Percentiles rank a stretch among this genome's conserved stretches.
phyloP scores from a whole-genome alignment of 2,113 vertebrate species.

The Gambusia holbrooki region DNA sequence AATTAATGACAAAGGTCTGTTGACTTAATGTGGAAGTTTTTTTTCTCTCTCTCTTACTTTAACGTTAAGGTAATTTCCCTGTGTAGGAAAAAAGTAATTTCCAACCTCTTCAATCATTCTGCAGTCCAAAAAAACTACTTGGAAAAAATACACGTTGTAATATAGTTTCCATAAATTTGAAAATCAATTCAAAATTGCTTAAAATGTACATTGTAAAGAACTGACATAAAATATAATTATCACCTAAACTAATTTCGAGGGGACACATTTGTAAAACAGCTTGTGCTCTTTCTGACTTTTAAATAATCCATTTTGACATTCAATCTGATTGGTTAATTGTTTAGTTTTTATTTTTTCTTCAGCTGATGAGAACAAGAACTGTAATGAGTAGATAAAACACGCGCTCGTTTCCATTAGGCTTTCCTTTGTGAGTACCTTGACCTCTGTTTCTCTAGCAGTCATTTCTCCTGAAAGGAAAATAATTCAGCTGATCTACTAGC shows the following conservation, averaged over 20 bases:
- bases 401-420: conserved; percentile 62
- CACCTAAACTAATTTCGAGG: background rate
- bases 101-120: background rate
- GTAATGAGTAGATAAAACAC: conserved; percentile 44
- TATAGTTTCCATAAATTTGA: background rate
- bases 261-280: conserved; percentile 5
- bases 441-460: conserved; percentile 49
- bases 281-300: conserved; percentile 1
- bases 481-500: conserved; percentile 43
- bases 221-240: background rate
- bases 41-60: background rate
- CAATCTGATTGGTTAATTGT: conserved; percentile 46
- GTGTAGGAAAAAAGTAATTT: background rate
- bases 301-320: conserved; percentile 22
- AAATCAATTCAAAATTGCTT: background rate
- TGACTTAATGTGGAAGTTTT: background rate
- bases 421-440: conserved; percentile 60
- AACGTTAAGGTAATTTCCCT: background rate
- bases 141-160: background rate
- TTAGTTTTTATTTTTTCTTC: conserved; percentile 50
- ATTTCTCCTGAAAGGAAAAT: conserved; percentile 54
- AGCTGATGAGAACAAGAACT: conserved; percentile 30
- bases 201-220: background rate
- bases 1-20: background rate
- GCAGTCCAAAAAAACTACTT: too few relatives aligned